phyloP scores from a whole-genome alignment of 2,888 invertebrate genomes.

The Nephrotoma guestfalica region DNA sequence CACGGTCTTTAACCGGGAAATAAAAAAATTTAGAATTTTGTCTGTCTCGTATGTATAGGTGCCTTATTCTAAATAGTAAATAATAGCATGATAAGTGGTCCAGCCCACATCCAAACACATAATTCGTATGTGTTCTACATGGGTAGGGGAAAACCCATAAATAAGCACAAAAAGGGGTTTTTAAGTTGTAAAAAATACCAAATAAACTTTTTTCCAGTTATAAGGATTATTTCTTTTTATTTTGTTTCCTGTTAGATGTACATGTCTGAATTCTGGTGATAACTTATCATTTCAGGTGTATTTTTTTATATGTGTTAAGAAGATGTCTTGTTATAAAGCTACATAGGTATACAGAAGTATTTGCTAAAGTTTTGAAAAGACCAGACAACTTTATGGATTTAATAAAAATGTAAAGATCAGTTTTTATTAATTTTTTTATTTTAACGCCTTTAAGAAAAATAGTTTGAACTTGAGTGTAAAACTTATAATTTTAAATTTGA shows the following conservation, averaged over 20 bases:
- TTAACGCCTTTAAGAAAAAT: background rate
- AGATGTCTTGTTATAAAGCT: background rate
- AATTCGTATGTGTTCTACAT: background rate
- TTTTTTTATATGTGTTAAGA: background rate
- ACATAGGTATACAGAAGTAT: background rate
- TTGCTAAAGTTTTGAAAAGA: background rate
- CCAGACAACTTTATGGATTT: background rate
- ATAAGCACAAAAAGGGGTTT: background rate
- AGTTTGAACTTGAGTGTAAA: too few species aligned
- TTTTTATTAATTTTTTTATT: background rate
- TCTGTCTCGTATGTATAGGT: background rate
- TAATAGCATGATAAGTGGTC: background rate
- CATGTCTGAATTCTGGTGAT: background rate
- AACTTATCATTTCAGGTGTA: background rate
- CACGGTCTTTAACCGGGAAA: background rate
- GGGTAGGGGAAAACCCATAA: background rate
- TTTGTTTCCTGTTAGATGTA: background rate
- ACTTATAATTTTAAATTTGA: too few species aligned
- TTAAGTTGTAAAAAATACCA: background rate
- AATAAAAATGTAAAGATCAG: background rate
- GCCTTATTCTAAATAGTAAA: background rate
- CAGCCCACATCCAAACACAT: background rate
- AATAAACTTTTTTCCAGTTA: background rate
- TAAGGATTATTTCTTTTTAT: background rate
- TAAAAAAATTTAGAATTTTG: too few species aligned